Conservation (phyloP, 2,888 invertebrate species). For the Sisyra terminalis region DNA sequence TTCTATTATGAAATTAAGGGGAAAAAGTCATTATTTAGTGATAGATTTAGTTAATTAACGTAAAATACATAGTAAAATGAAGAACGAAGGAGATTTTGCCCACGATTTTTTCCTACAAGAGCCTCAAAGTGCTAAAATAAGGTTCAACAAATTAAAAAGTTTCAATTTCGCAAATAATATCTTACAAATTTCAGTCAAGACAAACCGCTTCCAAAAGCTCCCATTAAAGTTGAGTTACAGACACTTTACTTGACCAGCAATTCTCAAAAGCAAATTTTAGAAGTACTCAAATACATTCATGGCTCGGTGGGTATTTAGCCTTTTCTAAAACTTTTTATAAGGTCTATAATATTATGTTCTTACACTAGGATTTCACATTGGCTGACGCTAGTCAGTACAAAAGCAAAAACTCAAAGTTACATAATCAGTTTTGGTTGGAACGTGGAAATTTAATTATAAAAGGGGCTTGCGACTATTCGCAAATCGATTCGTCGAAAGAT, state of each 20-base stretch:
- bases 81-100: conserved; percentile 36
- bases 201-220: conserved; percentile 29
- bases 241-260: conserved; percentile 48
- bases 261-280: conserved; percentile 54
- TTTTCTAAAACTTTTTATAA: conserved; percentile 1
- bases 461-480: conserved; percentile 53
- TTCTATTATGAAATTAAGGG: too few relatives aligned
- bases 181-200: conserved; percentile 11
- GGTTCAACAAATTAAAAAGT: conserved; percentile 22
- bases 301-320: conserved; percentile 42
- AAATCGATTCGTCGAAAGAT: conserved; percentile 32
- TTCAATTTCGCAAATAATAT: neutral
- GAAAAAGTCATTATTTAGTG: too few relatives aligned
- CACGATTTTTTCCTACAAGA: conserved; percentile 47
- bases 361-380: conserved; percentile 30
- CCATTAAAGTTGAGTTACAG: conserved; percentile 59
- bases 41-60: neutral
- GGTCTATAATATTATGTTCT: conserved; percentile 4
- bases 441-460: conserved; percentile 58
- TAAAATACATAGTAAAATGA: conserved; percentile 31
- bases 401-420: conserved; percentile 50
- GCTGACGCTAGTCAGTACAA: conserved; percentile 29
- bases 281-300: conserved; percentile 56
- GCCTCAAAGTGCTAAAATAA: conserved; percentile 41
- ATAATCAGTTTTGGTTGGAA: conserved; percentile 61